Percentiles rank a stretch among this genome's conserved stretches.
Conservation (phyloP, 2,888 invertebrate species). For the Tachina lurida region DNA sequence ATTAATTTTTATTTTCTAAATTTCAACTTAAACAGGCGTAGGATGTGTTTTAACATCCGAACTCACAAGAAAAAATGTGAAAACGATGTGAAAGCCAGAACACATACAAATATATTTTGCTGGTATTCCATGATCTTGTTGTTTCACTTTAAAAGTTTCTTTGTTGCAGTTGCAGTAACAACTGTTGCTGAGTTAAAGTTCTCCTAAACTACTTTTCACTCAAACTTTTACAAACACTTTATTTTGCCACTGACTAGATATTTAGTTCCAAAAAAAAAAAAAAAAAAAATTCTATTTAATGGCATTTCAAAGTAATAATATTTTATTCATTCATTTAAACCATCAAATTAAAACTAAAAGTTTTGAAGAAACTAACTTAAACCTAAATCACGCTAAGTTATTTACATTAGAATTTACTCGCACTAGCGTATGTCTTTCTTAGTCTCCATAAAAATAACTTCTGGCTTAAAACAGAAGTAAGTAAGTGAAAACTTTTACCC, state of each 20-base stretch:
- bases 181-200: constrained; percentile 29
- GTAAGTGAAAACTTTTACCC: constrained; percentile 33
- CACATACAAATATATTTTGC: no score
- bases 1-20: no score
- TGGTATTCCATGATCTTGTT: not conserved
- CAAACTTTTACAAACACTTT: constrained; percentile 33
- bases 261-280: not conserved
- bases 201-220: not conserved
- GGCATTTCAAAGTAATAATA: constrained; percentile 52
- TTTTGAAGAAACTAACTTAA: constrained; percentile 11
- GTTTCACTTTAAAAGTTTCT: not conserved
- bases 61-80: no score
- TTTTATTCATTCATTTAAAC: constrained; percentile 59
- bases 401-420: constrained; percentile 15
- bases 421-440: not conserved
- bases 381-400: constrained; percentile 44
- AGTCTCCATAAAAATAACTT: not conserved
- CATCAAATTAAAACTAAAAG: constrained; percentile 53
- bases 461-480: not conserved
- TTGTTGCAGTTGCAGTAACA: not conserved
- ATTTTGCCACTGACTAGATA: not conserved
- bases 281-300: constrained; percentile 49
- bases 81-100: no score
- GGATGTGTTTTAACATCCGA: no score
- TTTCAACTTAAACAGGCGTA: no score